Base-by-base conservation (phyloP, 2,888 invertebrate species). In the Dorcus parallelipipedus region DNA sequence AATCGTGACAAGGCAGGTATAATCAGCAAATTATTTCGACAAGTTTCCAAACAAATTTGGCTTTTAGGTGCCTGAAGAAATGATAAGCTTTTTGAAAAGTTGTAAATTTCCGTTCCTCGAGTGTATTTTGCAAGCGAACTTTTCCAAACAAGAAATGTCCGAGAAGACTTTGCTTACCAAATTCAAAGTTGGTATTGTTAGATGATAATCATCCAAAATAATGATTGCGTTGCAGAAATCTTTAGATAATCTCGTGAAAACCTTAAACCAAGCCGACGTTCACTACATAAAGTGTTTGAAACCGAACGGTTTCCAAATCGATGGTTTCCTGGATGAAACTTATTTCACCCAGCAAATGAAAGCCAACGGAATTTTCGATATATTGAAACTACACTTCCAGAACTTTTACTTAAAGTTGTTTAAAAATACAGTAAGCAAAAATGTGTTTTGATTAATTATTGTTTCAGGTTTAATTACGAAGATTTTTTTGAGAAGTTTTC, bases 281-380 rank as follows among this genome's bases (percentile, higher is more conserved):
- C 78, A 79, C 67, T 78, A 78, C 58, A 72, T 79, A 5, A 74
- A 77, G 63, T 79, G 79, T 58, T 66, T 78, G 9, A 78, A 73
- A 61, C 78, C 78, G 10, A 71, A 69, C 50, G 49, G 59, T 9
- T 61, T 58, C 14, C 61, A 67, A 51, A 59, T 64, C 6, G 48
- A 64, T 7, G 65, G 62, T 26, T 61, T 58, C 47, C 60, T 71
- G 26, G 69, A 70, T 40, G 66, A 67, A 41, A 48, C 55, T 3
- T 68, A 61, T 54, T 66, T 70, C 49, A 59, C 56, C n/a, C 45
- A 64, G 6, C 68, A 71, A 49, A 14, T 70, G 17, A 51, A 20
- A 38, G 54, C 59, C 7, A 71, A 71, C 43, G 71, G 69, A 7
- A 60, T 71, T 7, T 62, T 67, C n/a, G 69, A 71, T 23, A 63